A percentile compares a stretch with the other conserved stretches of the same genome.
These are phyloP conservation scores for Torymus texanus DNA, from an alignment of 2,888 invertebrate species.

Conservation along the genomic window DNA sequence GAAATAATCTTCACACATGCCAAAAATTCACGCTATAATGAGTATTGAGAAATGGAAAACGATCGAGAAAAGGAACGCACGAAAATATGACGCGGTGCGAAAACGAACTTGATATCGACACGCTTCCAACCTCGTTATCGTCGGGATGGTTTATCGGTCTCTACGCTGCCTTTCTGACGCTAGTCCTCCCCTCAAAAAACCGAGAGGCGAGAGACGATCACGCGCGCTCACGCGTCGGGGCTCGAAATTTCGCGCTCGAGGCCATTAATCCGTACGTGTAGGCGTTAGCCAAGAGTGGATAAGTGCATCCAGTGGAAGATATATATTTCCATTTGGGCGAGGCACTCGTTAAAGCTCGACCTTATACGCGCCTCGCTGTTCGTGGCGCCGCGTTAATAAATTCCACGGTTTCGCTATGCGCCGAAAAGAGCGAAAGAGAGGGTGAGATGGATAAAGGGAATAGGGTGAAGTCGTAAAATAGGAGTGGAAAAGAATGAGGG, in stretches of 20 bases:
- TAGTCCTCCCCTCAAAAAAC: no score
- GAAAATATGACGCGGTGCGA: not conserved
- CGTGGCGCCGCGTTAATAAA: slow-evolving; percentile 63
- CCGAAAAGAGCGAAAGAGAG: slow-evolving; percentile 21
- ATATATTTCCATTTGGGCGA: slow-evolving; percentile 71
- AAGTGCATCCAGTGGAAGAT: slow-evolving; percentile 72
- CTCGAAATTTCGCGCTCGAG: slow-evolving; percentile 58
- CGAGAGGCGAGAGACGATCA: no score
- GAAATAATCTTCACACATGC: no score
- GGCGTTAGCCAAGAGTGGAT: slow-evolving; percentile 73
- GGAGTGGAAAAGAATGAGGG: no score
- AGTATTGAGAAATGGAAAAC: no score
- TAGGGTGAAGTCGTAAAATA: no score
- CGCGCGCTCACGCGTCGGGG: no score
- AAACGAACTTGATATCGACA: slow-evolving; percentile 58
- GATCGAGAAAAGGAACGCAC: not conserved
- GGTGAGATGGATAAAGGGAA: not conserved
- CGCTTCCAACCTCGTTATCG: slow-evolving; percentile 58
- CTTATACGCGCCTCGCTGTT: slow-evolving; percentile 54
- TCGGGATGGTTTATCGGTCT: slow-evolving; percentile 67
- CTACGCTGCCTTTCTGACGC: no score
- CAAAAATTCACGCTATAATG: not conserved
- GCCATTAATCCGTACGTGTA: slow-evolving; percentile 73
- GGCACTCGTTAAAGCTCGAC: slow-evolving; percentile 71
- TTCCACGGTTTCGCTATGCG: slow-evolving; percentile 54